phyloP scores from a whole-genome alignment of 2,113 vertebrate genomes.

The Brienomyrus longianalis region DNA sequence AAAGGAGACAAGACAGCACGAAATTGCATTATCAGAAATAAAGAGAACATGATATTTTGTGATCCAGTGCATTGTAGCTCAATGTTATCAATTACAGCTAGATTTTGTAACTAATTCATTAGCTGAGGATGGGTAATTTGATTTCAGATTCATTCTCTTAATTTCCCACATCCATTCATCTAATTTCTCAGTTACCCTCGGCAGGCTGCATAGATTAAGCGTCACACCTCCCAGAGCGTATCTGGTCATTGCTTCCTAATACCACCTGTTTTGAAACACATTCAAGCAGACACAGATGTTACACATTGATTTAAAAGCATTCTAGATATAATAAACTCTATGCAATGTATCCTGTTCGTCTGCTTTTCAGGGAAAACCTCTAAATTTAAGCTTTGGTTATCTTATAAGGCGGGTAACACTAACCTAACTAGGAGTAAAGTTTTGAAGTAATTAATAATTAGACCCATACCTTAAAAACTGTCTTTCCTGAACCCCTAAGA shows the following conservation, averaged over 20 bases:
- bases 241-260: constrained; percentile 61
- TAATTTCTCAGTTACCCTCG: constrained; percentile 66
- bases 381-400: not conserved
- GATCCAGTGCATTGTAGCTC: constrained; percentile 54
- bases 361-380: not conserved
- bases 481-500: not conserved
- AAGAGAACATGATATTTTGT: constrained; percentile 63
- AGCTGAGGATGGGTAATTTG: constrained; percentile 63
- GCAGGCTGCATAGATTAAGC: constrained; percentile 58
- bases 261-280: constrained; percentile 41
- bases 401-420: not conserved
- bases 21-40: constrained; percentile 60
- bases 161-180: constrained; percentile 72
- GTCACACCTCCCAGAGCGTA: constrained; percentile 60
- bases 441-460: not conserved
- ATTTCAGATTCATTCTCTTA: constrained; percentile 66
- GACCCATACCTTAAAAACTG: not conserved
- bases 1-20: constrained; percentile 49
- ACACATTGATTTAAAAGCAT: not conserved
- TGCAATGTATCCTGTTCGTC: not conserved
- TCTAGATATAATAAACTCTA: not conserved
- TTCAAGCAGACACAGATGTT: not conserved
- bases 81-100: constrained; percentile 73
- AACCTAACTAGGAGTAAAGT: not conserved
- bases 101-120: constrained; percentile 70